Evolutionary conservation across 2,113 vertebrate species (phyloP), one percentile per base, ranked within the genome.

Genomic region (Bettongia penicillata): DNA sequence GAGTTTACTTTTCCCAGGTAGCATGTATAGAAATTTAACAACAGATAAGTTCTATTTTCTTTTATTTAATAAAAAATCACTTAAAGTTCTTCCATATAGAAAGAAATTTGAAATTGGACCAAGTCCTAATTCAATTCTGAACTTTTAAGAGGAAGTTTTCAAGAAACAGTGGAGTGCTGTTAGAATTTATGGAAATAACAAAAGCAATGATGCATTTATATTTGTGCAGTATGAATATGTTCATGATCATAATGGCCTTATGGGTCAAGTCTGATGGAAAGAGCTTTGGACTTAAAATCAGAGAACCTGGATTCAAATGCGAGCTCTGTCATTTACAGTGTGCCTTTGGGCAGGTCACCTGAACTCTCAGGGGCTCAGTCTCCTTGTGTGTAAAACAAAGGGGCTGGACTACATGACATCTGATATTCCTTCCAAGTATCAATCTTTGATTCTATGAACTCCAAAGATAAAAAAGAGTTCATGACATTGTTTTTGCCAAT

Each of bases 1-100:
- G 92, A 22, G 19, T 93, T 95, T 95, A n/a, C 90, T 93, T 96
- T 96, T 93, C 53, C 37, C 43, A 95, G 90, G n/a, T 11, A 93
- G 77, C 91, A 95, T 96, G 94, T 61, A 92, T 31, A 95, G 77
- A 11, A 37, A 93, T 96, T 96, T 93, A 92, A 49, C 48, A 95
- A 91, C 47, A 84, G 68, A 84, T 43, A 43, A 84, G 37, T 84
- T 84, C 37, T 84, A 84, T 84, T 43, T 84, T 84, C n/a, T 84
- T 77, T 84, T 84, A 43, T 84, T 84, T 43, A 84, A 23, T 84
- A 84, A 43, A 84, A 84, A 43, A 0, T 43, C 37, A 84, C 43
- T 84, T 43, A 23, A n/a, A 43, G n/a, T 43, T 43, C n/a, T 84
- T 43, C 68, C 68, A 23, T 43, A 84, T 84, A 84, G 19, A 84